Percentiles rank a stretch among this genome's conserved stretches.
Evolutionary conservation across 1,140 invertebrate species (phyloP).

Genomic region (Drosophila ohnishii): DNA sequence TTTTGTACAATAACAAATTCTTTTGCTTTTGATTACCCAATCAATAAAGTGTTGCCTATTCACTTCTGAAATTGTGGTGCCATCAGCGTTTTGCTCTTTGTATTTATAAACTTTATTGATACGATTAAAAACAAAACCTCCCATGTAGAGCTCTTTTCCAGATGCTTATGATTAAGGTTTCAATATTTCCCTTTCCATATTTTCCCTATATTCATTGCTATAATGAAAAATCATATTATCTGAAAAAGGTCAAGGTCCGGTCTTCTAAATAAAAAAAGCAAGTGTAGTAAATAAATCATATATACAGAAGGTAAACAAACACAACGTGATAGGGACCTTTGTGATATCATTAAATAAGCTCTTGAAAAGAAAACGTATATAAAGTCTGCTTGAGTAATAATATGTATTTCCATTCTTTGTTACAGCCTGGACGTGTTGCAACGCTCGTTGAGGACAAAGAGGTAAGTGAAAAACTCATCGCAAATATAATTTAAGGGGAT

Average conservation of each 20-base stretch:
- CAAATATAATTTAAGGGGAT: conserved; percentile 7
- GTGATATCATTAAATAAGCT: conserved; percentile 20
- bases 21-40: background rate
- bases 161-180: too few species aligned
- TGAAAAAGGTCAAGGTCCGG: conserved; percentile 62
- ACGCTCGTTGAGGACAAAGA: conserved; percentile 89
- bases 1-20: background rate
- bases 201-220: background rate
- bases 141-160: background rate
- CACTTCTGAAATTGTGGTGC: background rate
- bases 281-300: conserved; percentile 10
- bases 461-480: conserved; percentile 83
- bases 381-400: conserved; percentile 18
- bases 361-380: conserved; percentile 17
- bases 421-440: conserved; percentile 91
- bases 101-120: background rate
- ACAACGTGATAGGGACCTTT: conserved; percentile 32
- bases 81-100: background rate
- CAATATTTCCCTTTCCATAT: too few species aligned
- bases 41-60: background rate
- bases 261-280: conserved; percentile 5
- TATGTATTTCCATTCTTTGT: conserved; percentile 72
- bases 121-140: background rate
- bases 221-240: conserved; percentile 14
- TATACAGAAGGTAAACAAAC: conserved; percentile 51